Percentiles rank a stretch among this genome's conserved stretches.
Conservation (phyloP, 2,113 vertebrate genomes). For the Thoracochromis brauschi region DNA sequence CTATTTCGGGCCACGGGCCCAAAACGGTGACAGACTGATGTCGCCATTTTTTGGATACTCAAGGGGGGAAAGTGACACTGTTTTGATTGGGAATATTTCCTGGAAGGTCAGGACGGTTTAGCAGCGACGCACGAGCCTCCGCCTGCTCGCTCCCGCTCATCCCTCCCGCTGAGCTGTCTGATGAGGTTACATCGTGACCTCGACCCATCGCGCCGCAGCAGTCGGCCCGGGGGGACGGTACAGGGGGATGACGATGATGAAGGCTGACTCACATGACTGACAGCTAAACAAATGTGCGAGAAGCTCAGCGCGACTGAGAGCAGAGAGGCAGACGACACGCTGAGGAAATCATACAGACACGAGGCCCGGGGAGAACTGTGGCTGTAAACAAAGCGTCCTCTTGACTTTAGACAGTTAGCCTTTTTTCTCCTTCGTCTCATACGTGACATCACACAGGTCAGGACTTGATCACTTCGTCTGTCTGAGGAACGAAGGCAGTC, state of each 20-base stretch:
- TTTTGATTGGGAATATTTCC: not conserved
- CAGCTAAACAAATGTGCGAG: constrained; percentile 9
- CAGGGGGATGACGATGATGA: not conserved
- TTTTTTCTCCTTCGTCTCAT: not conserved
- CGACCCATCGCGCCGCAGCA: not conserved
- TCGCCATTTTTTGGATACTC: not conserved
- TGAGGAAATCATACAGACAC: not conserved
- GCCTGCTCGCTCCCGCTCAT: not conserved
- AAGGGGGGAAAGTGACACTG: accelerated
- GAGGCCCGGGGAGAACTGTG: not conserved
- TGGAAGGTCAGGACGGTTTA: not conserved
- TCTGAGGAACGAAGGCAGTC: not conserved
- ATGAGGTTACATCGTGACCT: not conserved
- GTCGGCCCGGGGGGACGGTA: not conserved
- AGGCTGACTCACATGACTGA: not conserved
- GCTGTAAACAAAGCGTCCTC: not conserved
- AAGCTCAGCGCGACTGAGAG: not conserved
- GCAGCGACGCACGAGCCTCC: not conserved
- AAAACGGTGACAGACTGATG: not conserved
- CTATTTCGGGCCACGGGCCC: not conserved
- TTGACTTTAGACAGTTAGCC: not conserved
- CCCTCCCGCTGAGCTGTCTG: not conserved
- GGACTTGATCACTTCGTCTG: not conserved
- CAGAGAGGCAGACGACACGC: not conserved
- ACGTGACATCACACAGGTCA: not conserved